These are phyloP conservation scores for Aegypius monachus DNA, from an alignment of 2,113 vertebrate species.

Conservation along the genomic window DNA sequence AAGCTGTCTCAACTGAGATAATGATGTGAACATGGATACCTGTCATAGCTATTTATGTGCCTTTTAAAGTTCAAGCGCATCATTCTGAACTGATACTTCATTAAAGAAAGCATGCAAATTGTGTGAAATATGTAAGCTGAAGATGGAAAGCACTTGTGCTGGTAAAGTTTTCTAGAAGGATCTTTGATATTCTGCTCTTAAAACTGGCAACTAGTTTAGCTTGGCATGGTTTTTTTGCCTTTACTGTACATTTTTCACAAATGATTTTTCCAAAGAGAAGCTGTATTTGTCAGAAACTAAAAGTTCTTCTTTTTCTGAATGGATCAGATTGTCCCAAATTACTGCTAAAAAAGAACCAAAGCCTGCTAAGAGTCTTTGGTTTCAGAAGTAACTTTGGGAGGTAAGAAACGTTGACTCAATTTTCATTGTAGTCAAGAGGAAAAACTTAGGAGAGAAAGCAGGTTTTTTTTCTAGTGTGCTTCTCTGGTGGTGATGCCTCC, in stretches of 20 bases:
- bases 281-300: neutral
- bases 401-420: neutral
- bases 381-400: neutral
- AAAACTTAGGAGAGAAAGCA: neutral
- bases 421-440: neutral
- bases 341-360: neutral
- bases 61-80: slow-evolving; percentile 2
- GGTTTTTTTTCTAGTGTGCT: neutral
- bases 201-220: neutral
- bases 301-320: neutral
- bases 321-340: neutral
- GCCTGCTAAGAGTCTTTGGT: neutral
- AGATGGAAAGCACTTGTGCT: neutral
- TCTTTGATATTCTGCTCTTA: neutral
- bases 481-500: neutral
- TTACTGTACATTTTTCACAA: neutral
- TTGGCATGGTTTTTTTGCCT: neutral
- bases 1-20: slow-evolving; percentile 28
- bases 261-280: neutral
- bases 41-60: slow-evolving; percentile 7
- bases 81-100: neutral
- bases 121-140: neutral
- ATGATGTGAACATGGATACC: neutral
- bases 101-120: neutral
- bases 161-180: neutral